Conservation (phyloP, 1,140 invertebrate genomes). For the Drosophila sproati region DNA sequence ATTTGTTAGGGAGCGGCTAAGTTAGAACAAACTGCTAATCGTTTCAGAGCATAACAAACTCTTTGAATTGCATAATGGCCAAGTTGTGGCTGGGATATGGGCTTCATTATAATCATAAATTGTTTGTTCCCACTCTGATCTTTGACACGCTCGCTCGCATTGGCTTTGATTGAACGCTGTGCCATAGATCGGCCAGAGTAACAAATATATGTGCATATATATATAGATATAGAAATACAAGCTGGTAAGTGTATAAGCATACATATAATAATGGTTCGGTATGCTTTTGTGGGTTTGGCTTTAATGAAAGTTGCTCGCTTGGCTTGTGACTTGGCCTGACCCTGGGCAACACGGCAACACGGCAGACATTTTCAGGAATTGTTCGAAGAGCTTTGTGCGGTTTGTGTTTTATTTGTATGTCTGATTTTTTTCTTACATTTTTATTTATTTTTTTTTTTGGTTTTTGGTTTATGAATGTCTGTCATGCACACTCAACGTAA, state of each 20-base stretch:
- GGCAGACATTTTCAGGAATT: constrained; percentile 54
- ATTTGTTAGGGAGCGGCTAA: constrained; percentile 2
- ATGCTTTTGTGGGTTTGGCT: constrained; percentile 61
- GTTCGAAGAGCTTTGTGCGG: constrained; percentile 49
- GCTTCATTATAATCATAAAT: constrained; percentile 56
- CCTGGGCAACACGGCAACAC: constrained; percentile 52
- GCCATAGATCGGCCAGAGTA: constrained; percentile 7
- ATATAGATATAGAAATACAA: not conserved
- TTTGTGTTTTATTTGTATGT: constrained; percentile 4
- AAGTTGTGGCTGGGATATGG: constrained; percentile 30
- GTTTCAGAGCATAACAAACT: not conserved
- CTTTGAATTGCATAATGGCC: constrained; percentile 31
- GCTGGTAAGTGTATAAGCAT: not conserved
- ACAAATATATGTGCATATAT: constrained; percentile 15
- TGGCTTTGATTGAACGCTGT: constrained; percentile 44
- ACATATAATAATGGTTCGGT: constrained; percentile 21
- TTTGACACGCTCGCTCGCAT: constrained; percentile 46
- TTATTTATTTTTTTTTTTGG: constrained; percentile 4
- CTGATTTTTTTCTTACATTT: no score
- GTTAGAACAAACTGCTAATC: constrained; percentile 24
- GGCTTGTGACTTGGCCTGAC: constrained; percentile 60
- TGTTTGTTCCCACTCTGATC: constrained; percentile 52
- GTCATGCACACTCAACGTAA: constrained; percentile 53
- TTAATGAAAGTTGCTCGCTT: constrained; percentile 64
- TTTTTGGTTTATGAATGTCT: constrained; percentile 13